Base-by-base conservation (phyloP, 1,140 invertebrate genomes). In the Theocolax elegans region DNA sequence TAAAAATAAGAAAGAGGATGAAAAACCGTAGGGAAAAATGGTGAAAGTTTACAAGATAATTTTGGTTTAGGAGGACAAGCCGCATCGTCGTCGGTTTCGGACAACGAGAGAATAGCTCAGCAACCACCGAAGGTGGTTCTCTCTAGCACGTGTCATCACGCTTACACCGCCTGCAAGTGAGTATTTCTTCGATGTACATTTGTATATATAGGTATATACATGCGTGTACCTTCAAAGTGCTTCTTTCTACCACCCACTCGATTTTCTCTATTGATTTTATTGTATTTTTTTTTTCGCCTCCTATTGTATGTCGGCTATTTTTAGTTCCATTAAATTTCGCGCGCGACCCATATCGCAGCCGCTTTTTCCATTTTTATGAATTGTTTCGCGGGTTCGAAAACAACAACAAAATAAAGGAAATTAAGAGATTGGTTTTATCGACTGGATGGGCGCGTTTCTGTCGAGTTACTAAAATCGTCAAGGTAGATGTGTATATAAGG, bases 151-250 rank as follows among this genome's bases (percentile, higher is more conserved):
- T 86, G 85, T 72, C 85, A 86, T 68, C 82, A 85, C 38, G 85
- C 85, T 49, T 86, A 85, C 63, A 76, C 77, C 3, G 77, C 81
- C 19, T 86, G 85, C 84, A 85, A 83, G 85, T 87, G 73, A 84
- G 85, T 62, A 44, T 31, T 60, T 17, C 40, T 6, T 44, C n/a
- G 40, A 44, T 44, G 7, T 44, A 0, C 7, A 1, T 17, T 1
- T 12, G 13, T 3, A 35, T 35, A 4, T 35, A 35, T 35, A 35
- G 31, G 4, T n/a, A 10, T 1, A n/a, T 8, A 40, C 25, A 40
- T 21, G 4, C 19, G 3, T 15, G 17, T 9, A 0, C 0, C 53
- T 58, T n/a, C n/a, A 42, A 56, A 54, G 31, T 40, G 46, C 48
- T 51, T 9, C 21, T 23, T 38, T 23, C n/a, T 17, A 25, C 12